Evolutionary conservation across 2,113 vertebrate genomes (phyloP), one percentile per base, ranked within the genome.

Genomic region (Ahaetulla prasina): DNA sequence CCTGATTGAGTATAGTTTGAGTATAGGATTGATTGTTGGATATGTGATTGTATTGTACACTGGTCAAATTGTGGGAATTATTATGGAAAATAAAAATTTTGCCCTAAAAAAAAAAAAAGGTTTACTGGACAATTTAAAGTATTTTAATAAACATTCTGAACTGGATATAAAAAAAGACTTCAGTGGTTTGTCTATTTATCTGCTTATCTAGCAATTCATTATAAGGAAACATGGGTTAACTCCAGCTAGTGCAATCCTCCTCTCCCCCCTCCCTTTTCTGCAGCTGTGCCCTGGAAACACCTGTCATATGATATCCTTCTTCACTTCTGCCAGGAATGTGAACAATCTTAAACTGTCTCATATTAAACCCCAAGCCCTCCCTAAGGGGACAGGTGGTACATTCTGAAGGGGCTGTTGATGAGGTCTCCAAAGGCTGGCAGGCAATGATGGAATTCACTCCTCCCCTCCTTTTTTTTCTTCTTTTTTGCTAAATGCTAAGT

Each of bases 331-430:
- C 45, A 90, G 55, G 87, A 90, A 63, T 93, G 80, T 52, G 94
- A 93, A 93, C 94, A 94, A 93, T 87, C n/a, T 86, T 93, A 92
- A 47, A 91, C 74, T 27, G 54, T 35, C 88, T 49, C 63, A 39
- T 57, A 88, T 89, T 55, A 84, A 85, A 16, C 8, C 14, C 87
- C 10, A 20, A 25, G 12, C 87, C 93, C 91, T 92, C 45, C 68
- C 92, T 3, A 27, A 45, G 57, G 92, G 88, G 91, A 95, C 97
- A 97, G 97, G 94, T 97, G 97, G 95, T 35, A 93, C 96, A 95
- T 96, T 95, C 95, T 91, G 8, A 74, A 88, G 60, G 50, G 89
- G 74, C 55, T 91, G 88, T 92, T 90, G 54, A 90, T 55, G 93
- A 90, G 45, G 16, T 87, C 88, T 84, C 91, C 43, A 27, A 87